phyloP scores from a whole-genome alignment of 1,140 invertebrate species.

The Neodiprion virginianus region DNA sequence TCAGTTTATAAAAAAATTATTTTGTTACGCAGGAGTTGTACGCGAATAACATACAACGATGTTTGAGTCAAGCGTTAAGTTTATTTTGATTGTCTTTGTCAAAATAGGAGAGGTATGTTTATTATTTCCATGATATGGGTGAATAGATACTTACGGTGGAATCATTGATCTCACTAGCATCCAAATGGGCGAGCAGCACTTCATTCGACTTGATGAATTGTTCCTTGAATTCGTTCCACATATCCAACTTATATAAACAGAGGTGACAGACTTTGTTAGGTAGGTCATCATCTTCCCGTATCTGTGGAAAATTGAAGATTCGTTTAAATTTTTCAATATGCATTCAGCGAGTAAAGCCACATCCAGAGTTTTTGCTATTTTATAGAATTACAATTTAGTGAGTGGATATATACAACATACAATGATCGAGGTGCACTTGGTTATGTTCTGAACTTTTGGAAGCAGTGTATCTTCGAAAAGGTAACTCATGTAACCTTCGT shows the following conservation, averaged over 20 bases:
- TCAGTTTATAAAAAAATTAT: background rate
- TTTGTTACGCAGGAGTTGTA: no score
- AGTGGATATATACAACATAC: constrained; percentile 37
- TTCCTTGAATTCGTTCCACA: constrained; percentile 55
- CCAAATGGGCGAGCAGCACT: constrained; percentile 44
- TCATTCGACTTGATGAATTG: constrained; percentile 48
- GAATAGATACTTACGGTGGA: constrained; percentile 33
- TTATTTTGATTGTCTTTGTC: no score
- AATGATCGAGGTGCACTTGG: constrained; percentile 42
- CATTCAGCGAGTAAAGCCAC: constrained; percentile 12
- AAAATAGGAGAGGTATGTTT: background rate
- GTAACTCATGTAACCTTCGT: constrained; percentile 45
- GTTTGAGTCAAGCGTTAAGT: no score
- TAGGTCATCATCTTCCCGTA: constrained; percentile 42
- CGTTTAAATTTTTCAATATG: background rate
- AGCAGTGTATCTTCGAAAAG: constrained; percentile 39
- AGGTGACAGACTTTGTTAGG: constrained; percentile 52
- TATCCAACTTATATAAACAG: constrained; percentile 55
- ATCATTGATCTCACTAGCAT: constrained; percentile 36
- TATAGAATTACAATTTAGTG: background rate
- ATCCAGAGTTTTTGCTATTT: background rate
- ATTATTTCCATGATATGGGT: background rate
- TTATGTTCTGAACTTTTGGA: constrained; percentile 43
- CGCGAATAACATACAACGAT: no score
- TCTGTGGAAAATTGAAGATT: constrained; percentile 31